Conservation (phyloP, 1,140 invertebrate species). For the Conus betulinus region DNA sequence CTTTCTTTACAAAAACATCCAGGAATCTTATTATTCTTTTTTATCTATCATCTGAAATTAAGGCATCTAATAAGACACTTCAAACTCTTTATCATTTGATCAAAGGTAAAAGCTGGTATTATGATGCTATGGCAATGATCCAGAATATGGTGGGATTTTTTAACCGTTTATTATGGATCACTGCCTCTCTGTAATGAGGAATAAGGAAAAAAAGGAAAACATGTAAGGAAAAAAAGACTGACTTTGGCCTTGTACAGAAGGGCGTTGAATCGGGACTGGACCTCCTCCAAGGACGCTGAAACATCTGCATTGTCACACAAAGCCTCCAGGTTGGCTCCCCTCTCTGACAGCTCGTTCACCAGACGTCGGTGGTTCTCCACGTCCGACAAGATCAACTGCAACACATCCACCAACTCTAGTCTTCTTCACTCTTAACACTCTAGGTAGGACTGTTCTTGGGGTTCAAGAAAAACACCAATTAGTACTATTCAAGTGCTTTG, state of each 20-base stretch:
- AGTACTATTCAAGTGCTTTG: too few relatives aligned
- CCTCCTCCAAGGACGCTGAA: conserved; percentile 58
- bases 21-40: too few relatives aligned
- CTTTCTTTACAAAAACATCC: too few relatives aligned
- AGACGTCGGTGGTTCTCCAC: conserved; percentile 66
- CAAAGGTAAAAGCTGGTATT: too few relatives aligned
- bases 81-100: too few relatives aligned
- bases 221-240: conserved; percentile 13
- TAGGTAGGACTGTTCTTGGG: too few relatives aligned
- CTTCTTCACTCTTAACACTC: too few relatives aligned
- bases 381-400: conserved; percentile 65
- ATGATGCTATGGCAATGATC: too few relatives aligned
- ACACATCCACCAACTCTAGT: neutral
- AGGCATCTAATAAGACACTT: too few relatives aligned
- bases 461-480: too few relatives aligned
- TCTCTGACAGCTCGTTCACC: conserved; percentile 76
- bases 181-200: neutral
- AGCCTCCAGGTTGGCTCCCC: conserved; percentile 80
- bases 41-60: too few relatives aligned
- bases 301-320: conserved; percentile 65
- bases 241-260: conserved; percentile 59
- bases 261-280: conserved; percentile 61
- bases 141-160: too few relatives aligned
- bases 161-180: neutral
- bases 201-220: neutral